Conservation (phyloP, 2,888 invertebrate species). For the Pseudococcus viburni region DNA sequence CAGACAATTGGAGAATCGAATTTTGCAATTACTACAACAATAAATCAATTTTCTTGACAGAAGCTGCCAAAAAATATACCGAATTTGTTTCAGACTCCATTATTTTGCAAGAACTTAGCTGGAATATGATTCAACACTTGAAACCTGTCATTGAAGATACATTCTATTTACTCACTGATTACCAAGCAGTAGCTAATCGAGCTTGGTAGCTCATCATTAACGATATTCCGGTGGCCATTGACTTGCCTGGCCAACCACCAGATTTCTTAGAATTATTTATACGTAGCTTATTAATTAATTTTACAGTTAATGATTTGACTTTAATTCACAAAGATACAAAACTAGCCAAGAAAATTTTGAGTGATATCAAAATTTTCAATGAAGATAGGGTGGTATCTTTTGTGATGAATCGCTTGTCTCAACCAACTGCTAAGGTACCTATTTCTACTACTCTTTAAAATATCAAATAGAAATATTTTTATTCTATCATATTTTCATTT, state of each 20-base stretch:
- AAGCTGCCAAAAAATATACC: too few relatives aligned
- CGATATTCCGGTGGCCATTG: neutral
- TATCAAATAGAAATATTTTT: too few relatives aligned
- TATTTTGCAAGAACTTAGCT: too few relatives aligned
- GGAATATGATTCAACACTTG: too few relatives aligned
- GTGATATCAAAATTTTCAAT: neutral
- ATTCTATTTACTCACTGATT: neutral
- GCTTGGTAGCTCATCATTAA: neutral
- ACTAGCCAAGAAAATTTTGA: neutral
- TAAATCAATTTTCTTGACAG: neutral
- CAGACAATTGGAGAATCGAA: neutral
- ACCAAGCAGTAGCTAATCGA: neutral
- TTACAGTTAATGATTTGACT: too few relatives aligned
- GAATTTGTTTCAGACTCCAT: too few relatives aligned
- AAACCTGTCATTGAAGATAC: neutral
- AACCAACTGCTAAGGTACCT: too few relatives aligned
- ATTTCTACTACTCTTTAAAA: too few relatives aligned
- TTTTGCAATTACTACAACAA: constrained; percentile 13
- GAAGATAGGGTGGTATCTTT: neutral
- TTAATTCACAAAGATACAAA: too few relatives aligned
- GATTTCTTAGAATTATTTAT: neutral
- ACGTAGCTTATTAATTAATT: too few relatives aligned
- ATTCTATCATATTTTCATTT: too few relatives aligned
- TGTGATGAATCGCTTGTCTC: too few relatives aligned
- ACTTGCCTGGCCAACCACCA: neutral